phyloP scores from a whole-genome alignment of 1,140 invertebrate species.

The Nomia melanderi region DNA sequence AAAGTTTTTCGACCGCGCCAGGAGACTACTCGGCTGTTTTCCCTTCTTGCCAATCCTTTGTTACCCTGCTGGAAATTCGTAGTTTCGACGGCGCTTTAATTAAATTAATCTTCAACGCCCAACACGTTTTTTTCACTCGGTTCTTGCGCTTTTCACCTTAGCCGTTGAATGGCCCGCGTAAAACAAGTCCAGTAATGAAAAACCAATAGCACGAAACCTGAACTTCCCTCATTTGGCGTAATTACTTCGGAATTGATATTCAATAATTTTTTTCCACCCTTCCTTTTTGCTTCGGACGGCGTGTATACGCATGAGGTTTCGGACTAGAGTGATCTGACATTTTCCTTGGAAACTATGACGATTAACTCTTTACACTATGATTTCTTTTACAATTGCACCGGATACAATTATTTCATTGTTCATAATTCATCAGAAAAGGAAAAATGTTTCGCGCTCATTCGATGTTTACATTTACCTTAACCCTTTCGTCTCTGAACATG shows the following conservation, averaged over 20 bases:
- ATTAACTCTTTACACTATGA: too few relatives aligned
- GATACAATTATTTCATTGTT: too few relatives aligned
- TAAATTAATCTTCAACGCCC: slow-evolving; percentile 58
- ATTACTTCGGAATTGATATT: slow-evolving; percentile 36
- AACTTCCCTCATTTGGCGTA: slow-evolving; percentile 42
- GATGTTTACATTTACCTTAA: too few relatives aligned
- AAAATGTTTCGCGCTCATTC: too few relatives aligned
- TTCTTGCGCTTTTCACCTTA: slow-evolving; percentile 37
- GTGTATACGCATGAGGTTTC: too few relatives aligned
- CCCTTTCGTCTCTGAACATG: too few relatives aligned
- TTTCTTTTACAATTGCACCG: too few relatives aligned
- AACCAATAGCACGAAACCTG: slow-evolving; percentile 32
- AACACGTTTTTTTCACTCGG: slow-evolving; percentile 22
- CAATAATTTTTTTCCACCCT: not conserved
- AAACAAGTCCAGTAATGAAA: slow-evolving; percentile 41
- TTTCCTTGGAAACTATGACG: too few relatives aligned
- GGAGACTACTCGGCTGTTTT: slow-evolving; percentile 55
- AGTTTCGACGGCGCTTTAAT: slow-evolving; percentile 50
- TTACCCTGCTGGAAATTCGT: slow-evolving; percentile 50
- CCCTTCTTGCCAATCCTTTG: slow-evolving; percentile 54
- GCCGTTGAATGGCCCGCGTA: slow-evolving; percentile 25
- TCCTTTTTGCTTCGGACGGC: not conserved
- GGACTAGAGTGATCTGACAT: too few relatives aligned
- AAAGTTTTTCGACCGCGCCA: slow-evolving; percentile 61
- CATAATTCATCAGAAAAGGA: too few relatives aligned